phyloP scores from a whole-genome alignment of 2,888 invertebrate species.

The Platypus cylindrus region DNA sequence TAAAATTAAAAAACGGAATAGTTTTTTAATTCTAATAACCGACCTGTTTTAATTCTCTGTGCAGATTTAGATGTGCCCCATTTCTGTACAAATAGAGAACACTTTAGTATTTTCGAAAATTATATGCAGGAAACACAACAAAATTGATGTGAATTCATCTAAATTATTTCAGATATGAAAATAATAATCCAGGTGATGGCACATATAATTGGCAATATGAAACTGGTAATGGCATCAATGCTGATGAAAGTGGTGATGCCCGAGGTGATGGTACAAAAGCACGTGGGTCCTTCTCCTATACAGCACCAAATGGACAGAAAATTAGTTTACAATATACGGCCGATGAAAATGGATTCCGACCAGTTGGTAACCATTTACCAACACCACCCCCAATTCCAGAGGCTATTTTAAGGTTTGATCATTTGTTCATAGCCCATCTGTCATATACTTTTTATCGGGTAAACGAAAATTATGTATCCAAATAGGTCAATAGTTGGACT shows the following conservation, averaged over 20 bases:
- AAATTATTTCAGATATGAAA: slow-evolving; percentile 22
- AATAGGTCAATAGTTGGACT: background rate
- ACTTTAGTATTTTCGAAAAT: too few relatives aligned
- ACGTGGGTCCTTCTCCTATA: slow-evolving; percentile 44
- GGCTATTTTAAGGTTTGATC: slow-evolving; percentile 39
- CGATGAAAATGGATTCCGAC: slow-evolving; percentile 45
- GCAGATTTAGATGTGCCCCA: too few relatives aligned
- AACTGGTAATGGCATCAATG: slow-evolving; percentile 39
- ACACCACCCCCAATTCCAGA: slow-evolving; percentile 48
- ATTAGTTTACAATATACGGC: slow-evolving; percentile 44
- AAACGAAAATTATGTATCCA: background rate
- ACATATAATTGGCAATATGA: slow-evolving; percentile 37
- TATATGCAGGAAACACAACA: too few relatives aligned
- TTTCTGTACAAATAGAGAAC: too few relatives aligned
- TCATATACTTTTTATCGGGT: background rate
- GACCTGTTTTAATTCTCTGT: too few relatives aligned
- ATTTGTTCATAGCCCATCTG: too few relatives aligned
- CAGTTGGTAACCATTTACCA: slow-evolving; percentile 43
- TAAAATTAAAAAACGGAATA: background rate
- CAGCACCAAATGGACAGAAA: slow-evolving; percentile 43
- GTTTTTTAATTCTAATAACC: too few relatives aligned
- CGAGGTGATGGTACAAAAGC: slow-evolving; percentile 25
- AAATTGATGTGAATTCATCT: background rate
- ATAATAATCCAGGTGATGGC: slow-evolving; percentile 29
- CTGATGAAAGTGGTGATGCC: slow-evolving; percentile 19